phyloP scores from a whole-genome alignment of 2,888 invertebrate genomes.

The Drepana falcataria region DNA sequence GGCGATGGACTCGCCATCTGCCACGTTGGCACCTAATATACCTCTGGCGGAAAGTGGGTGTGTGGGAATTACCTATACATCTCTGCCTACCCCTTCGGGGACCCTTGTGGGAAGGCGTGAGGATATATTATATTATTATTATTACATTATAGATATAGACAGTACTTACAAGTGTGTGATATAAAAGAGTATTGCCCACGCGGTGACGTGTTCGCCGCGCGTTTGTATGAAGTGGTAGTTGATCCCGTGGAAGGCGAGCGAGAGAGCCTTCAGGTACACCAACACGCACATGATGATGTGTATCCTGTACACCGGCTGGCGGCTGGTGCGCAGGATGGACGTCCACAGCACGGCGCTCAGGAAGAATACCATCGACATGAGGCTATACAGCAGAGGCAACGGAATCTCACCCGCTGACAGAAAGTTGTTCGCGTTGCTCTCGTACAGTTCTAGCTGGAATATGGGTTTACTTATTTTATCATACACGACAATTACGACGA shows the following conservation, averaged over 20 bases:
- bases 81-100: too few species aligned
- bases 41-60: too few species aligned
- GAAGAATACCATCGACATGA: conserved; percentile 94
- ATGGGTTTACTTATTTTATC: neutral
- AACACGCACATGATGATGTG: conserved; percentile 98
- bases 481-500: too few species aligned
- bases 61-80: too few species aligned
- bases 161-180: conserved; percentile 95
- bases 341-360: conserved; percentile 95
- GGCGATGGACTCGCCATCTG: too few species aligned
- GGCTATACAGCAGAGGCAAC: conserved; percentile 93
- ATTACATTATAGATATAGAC: conserved; percentile 2
- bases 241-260: conserved; percentile 95
- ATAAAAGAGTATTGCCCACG: conserved; percentile 98
- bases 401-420: conserved; percentile 98
- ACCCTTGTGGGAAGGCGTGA: too few species aligned
- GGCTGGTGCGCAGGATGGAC: conserved; percentile 89
- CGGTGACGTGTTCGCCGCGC: conserved; percentile 95
- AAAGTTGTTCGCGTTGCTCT: conserved; percentile 91
- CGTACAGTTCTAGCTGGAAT: conserved; percentile 90
- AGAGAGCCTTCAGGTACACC: conserved; percentile 93
- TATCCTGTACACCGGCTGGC: conserved; percentile 93
- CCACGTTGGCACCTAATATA: too few species aligned
- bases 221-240: conserved; percentile 96
- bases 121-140: too few species aligned